phyloP scores from a whole-genome alignment of 2,888 invertebrate species.

The Saturnia pavonia region DNA sequence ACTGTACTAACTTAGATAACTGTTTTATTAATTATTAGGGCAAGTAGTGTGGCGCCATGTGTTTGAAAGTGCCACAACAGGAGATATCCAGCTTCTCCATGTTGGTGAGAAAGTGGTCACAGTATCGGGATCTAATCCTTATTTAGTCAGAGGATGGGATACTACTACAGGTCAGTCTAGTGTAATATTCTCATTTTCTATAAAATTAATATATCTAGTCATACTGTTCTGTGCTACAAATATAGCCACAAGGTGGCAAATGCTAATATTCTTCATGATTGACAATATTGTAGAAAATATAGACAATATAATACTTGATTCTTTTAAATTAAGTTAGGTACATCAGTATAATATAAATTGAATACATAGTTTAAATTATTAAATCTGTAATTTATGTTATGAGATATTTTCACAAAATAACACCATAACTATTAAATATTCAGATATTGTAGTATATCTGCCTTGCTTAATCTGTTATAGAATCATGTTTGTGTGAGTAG shows the following conservation, averaged over 20 bases:
- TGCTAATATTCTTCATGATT: not conserved
- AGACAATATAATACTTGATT: not conserved
- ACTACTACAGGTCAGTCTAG: constrained; percentile 81
- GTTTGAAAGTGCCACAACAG: constrained; percentile 84
- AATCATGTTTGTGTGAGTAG: too few relatives aligned
- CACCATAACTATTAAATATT: too few relatives aligned
- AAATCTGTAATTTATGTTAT: too few relatives aligned
- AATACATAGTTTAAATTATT: too few relatives aligned
- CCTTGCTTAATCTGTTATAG: too few relatives aligned
- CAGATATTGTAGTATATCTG: too few relatives aligned
- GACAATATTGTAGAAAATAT: not conserved
- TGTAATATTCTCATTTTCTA: not conserved
- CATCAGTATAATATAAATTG: not conserved
- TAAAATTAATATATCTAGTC: not conserved
- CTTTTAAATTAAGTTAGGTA: not conserved
- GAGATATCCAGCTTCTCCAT: constrained; percentile 85
- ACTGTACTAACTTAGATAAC: not conserved
- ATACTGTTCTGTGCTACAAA: not conserved
- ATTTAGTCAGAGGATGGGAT: constrained; percentile 91
- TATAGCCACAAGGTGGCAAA: not conserved
- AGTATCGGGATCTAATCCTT: constrained; percentile 87
- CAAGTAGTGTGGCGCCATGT: constrained; percentile 92
- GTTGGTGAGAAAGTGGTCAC: constrained; percentile 86
- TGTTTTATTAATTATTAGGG: constrained; percentile 65
- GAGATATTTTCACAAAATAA: too few relatives aligned